These are phyloP conservation scores for Takifugu flavidus DNA, from an alignment of 2,113 vertebrate genomes.

Conservation along the genomic window DNA sequence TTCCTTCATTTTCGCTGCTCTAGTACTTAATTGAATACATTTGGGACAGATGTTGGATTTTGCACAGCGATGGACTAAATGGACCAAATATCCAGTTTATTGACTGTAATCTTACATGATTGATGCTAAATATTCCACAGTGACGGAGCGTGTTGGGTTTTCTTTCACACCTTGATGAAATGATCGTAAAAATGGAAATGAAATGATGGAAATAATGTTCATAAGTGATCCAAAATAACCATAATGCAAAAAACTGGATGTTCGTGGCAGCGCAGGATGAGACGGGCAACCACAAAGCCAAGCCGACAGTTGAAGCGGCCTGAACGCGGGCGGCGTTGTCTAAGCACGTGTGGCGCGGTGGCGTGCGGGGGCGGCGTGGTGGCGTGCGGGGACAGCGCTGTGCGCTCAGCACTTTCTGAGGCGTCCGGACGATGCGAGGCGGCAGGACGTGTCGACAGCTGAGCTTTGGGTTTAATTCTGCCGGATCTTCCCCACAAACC, in stretches of 20 bases:
- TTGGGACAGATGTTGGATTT: too few species aligned
- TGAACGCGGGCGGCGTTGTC: not conserved
- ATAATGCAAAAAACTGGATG: not conserved
- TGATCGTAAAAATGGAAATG: too few species aligned
- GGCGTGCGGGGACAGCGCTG: not conserved
- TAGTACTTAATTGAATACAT: too few species aligned
- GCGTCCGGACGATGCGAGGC: conserved; percentile 10
- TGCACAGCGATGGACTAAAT: too few species aligned
- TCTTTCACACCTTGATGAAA: too few species aligned
- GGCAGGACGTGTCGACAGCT: conserved; percentile 10
- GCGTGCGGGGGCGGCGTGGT: not conserved
- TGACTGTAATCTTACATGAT: too few species aligned
- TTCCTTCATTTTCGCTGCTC: too few species aligned
- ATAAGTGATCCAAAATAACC: too few species aligned
- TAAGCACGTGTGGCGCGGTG: not conserved
- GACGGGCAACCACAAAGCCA: not conserved
- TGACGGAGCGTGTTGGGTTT: too few species aligned
- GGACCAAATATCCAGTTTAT: too few species aligned
- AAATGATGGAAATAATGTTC: too few species aligned
- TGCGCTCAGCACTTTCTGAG: conserved; percentile 32
- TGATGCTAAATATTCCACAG: too few species aligned
- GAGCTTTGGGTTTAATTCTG: conserved; percentile 10
- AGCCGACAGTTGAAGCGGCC: conserved; percentile 1
- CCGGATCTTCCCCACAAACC: not conserved
- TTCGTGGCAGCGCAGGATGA: not conserved